Percentiles rank a stretch among this genome's conserved stretches.
Evolutionary conservation across 1,140 invertebrate species (phyloP).

Genomic region (Artemia franciscana): DNA sequence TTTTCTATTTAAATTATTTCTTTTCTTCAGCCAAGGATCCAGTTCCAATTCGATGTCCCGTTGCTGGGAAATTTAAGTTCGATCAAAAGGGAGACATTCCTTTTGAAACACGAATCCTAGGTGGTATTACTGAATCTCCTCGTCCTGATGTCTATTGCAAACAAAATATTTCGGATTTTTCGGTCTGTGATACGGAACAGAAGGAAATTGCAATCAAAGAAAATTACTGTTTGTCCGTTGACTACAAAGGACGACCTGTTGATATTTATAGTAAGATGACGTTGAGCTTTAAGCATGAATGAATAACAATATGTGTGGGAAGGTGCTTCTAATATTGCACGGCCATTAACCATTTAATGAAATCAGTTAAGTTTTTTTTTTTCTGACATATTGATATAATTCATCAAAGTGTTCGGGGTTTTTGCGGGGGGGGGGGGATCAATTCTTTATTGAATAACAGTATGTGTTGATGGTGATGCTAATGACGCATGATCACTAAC

Average conservation of each 20-base stretch:
- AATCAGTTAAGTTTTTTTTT: too few species aligned
- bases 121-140: constrained; percentile 77
- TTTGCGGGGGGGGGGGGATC: too few species aligned
- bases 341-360: too few species aligned
- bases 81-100: constrained; percentile 60
- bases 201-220: constrained; percentile 81
- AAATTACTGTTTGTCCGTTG: constrained; percentile 83
- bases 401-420: too few species aligned
- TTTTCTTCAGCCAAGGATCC: constrained; percentile 53
- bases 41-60: constrained; percentile 72
- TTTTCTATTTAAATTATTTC: constrained; percentile 6
- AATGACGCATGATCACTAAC: too few species aligned
- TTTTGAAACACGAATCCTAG: constrained; percentile 75
- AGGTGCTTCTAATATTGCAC: too few species aligned
- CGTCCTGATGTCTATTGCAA: constrained; percentile 79
- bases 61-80: constrained; percentile 88
- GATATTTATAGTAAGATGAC: constrained; percentile 61
- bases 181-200: constrained; percentile 74
- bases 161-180: constrained; percentile 80
- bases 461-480: too few species aligned
- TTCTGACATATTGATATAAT: too few species aligned
- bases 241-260: constrained; percentile 70
- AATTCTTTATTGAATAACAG: too few species aligned
- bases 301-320: too few species aligned
- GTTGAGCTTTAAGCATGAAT: too few species aligned